A percentile compares a stretch with the other conserved stretches of the same genome.
These are phyloP conservation scores for Fragum fragum DNA, from an alignment of 2,888 invertebrate species.

Conservation along the genomic window DNA sequence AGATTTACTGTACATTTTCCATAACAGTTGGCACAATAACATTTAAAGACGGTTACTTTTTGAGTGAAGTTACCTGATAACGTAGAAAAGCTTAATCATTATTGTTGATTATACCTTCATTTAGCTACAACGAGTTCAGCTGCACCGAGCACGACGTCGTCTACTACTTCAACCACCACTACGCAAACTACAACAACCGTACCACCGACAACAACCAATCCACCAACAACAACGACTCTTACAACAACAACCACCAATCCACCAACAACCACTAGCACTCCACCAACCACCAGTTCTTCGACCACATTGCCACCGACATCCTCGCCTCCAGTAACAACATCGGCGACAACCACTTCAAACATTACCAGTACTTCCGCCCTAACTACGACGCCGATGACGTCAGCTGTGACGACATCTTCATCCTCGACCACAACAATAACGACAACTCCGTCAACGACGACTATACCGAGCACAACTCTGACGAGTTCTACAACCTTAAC, in stretches of 20 bases:
- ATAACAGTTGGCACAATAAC: too few species aligned
- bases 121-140: constrained; percentile 24
- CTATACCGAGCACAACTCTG: neutral
- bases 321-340: constrained; percentile 22
- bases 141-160: constrained; percentile 17
- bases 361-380: constrained; percentile 5
- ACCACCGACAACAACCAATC: constrained; percentile 11
- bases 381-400: constrained; percentile 22
- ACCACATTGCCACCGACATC: constrained; percentile 14
- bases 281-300: constrained; percentile 14
- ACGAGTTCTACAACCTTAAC: neutral
- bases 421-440: constrained; percentile 25
- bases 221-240: constrained; percentile 6
- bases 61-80: too few species aligned
- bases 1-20: too few species aligned
- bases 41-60: too few species aligned
- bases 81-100: neutral
- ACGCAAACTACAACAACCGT: too few species aligned
- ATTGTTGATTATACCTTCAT: neutral
- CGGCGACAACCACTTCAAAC: constrained; percentile 12
- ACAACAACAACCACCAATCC: constrained; percentile 20
- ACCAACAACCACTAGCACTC: neutral
- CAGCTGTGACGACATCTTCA: constrained; percentile 18
- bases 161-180: too few species aligned
- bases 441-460: constrained; percentile 16